phyloP scores from a whole-genome alignment of 2,888 invertebrate genomes.

The Plagodis dolabraria region DNA sequence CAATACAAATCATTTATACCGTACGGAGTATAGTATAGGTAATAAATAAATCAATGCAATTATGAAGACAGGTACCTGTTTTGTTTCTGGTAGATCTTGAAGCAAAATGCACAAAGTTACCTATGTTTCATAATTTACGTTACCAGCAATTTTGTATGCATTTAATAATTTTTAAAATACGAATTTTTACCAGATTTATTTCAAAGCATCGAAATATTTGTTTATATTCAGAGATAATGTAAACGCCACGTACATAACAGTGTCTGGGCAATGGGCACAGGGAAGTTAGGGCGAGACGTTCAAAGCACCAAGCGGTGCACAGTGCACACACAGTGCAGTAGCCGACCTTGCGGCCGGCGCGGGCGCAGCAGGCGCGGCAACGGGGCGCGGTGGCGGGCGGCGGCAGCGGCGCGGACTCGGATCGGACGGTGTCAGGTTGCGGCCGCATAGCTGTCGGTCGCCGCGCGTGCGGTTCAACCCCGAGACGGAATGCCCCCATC shows the following conservation, averaged over 20 bases:
- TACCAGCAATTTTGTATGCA: no score
- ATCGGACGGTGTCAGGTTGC: conserved; percentile 66
- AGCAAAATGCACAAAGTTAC: conserved; percentile 9
- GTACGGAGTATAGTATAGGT: conserved; percentile 17
- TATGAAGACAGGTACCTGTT: conserved; percentile 22
- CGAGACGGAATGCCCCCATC: conserved; percentile 78
- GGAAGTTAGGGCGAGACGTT: no score
- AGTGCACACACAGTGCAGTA: conserved; percentile 74
- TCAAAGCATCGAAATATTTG: no score
- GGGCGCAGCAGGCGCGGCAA: conserved; percentile 40
- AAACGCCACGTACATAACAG: no score
- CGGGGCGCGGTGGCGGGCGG: conserved; percentile 37
- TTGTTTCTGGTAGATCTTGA: conserved; percentile 25
- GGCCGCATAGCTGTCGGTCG: conserved; percentile 76
- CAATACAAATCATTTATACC: conserved; percentile 34
- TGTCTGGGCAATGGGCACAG: no score
- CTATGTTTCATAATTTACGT: not conserved
- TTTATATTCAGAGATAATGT: no score
- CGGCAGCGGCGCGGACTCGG: conserved; percentile 51
- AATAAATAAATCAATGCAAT: conserved; percentile 38
- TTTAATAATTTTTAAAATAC: no score
- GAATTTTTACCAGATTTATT: no score
- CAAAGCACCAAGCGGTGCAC: no score
- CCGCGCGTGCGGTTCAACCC: conserved; percentile 75
- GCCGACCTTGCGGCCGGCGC: conserved; percentile 75